Conservation (phyloP, 2,888 invertebrate species). For the Leptothorax acervorum region DNA sequence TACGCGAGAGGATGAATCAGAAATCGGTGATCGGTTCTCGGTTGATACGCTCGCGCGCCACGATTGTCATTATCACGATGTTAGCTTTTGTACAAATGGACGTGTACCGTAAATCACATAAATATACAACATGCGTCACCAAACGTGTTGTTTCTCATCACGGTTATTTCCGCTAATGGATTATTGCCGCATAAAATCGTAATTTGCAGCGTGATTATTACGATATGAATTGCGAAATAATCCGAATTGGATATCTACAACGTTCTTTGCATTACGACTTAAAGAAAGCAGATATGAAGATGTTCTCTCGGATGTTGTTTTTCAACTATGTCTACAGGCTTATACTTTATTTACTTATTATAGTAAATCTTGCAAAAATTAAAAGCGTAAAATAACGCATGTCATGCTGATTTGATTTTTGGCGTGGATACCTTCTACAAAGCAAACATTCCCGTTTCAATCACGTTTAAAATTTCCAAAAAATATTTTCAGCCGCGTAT, state of each 20-base stretch:
- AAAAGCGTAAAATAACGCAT: not conserved
- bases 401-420: not conserved
- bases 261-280: not conserved
- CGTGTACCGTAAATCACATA: conserved; percentile 11
- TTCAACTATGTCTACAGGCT: not conserved
- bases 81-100: not conserved
- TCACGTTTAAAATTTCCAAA: not conserved
- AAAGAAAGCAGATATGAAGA: not conserved
- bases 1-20: conserved; percentile 36
- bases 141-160: conserved; percentile 29
- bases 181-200: conserved; percentile 9
- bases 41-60: not conserved
- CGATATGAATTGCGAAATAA: conserved; percentile 7
- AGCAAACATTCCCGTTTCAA: not conserved
- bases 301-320: not conserved
- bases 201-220: not conserved
- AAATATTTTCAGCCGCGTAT: not conserved
- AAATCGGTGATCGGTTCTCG: not conserved
- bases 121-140: not conserved
- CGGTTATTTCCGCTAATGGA: conserved; percentile 32
- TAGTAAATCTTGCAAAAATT: not conserved
- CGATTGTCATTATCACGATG: not conserved
- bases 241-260: not conserved
- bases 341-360: too few relatives aligned
- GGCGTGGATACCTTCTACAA: not conserved